Base-by-base conservation (phyloP, 2,888 invertebrate species). In the Apantesis nais region DNA sequence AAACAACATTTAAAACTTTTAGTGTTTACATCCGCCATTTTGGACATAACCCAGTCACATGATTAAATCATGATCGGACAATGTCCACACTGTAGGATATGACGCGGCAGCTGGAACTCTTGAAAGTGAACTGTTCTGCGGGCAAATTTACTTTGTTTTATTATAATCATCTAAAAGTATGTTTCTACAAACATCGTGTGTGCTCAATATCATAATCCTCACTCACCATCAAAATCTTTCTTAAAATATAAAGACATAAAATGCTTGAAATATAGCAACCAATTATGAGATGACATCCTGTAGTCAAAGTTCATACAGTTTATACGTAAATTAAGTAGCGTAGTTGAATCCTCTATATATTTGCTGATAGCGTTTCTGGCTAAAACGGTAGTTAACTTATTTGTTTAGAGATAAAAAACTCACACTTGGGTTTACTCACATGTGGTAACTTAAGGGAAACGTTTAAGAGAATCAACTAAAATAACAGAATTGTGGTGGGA, bases 31-130 rank as follows among this genome's bases (percentile, higher is more conserved):
- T 69, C 65, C 44, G 55, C 61, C 63, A 65, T 71, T 72, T 79
- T 75, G 69, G 70, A 75, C 67, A 74, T 73, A 75, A 73, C 73
- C 68, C 66, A 65, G 67, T 69, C 75, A 72, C 71, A 73, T 73
- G 55, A 73, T 73, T 62, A 77, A 73, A 70, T 72, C 34, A 73
- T 69, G 70, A 68, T 71, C 34, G 52, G 55, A 52, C n/a, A 48
- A 44, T 55, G 68, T 16, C 65, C 41, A 55, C 22, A 60, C 41
- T 62, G 62, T 62, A 19, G 52, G 7, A 67, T 29, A 25, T 31
- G 25, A n/a, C 25, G 12, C 58, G 25, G 41, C 31, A n/a, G 29
- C 16, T 66, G 39, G 67, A 31, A 41, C 2, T 64, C 77, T 68
- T 62, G 58, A 39, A 68, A 77, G 70, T 52, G 60, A 22, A 60